A percentile compares a stretch with the other conserved stretches of the same genome.
Conservation (phyloP, 2,888 invertebrate genomes). For the Busseola fusca region DNA sequence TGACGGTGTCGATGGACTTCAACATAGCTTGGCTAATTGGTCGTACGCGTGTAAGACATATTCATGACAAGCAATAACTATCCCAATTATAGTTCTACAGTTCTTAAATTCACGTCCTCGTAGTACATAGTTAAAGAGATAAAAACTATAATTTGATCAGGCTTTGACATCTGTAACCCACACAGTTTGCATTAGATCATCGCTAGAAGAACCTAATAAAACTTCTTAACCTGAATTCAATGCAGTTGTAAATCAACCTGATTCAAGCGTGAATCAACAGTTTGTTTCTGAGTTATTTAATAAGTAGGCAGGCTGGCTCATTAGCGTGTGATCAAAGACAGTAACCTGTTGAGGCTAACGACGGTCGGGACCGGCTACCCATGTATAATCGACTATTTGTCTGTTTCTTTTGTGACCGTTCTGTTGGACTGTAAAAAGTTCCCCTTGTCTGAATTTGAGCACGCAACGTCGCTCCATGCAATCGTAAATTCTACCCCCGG, state of each 20-base stretch:
- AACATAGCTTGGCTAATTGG: constrained; percentile 53
- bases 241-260: constrained; percentile 10
- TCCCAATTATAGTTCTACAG: constrained; percentile 5
- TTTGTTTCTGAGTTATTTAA: constrained; percentile 57
- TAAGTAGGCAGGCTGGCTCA: constrained; percentile 46
- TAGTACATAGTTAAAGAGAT: not conserved
- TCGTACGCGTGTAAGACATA: constrained; percentile 7
- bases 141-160: not conserved
- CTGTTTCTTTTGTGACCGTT: constrained; percentile 48
- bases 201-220: constrained; percentile 20
- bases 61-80: constrained; percentile 6
- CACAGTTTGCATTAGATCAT: not conserved
- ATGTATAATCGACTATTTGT: constrained; percentile 61
- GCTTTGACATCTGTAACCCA: constrained; percentile 6
- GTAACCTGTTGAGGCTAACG: constrained; percentile 69
- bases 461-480: constrained; percentile 66
- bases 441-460: constrained; percentile 53
- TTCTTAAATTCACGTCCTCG: not conserved
- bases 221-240: constrained; percentile 31
- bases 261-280: constrained; percentile 61
- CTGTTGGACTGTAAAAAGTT: constrained; percentile 45
- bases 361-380: constrained; percentile 28
- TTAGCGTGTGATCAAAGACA: constrained; percentile 61
- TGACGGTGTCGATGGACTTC: constrained; percentile 74
- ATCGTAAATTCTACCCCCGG: constrained; percentile 67